Base-by-base conservation (phyloP, 2,888 invertebrate species). In the Xylota segnis region DNA sequence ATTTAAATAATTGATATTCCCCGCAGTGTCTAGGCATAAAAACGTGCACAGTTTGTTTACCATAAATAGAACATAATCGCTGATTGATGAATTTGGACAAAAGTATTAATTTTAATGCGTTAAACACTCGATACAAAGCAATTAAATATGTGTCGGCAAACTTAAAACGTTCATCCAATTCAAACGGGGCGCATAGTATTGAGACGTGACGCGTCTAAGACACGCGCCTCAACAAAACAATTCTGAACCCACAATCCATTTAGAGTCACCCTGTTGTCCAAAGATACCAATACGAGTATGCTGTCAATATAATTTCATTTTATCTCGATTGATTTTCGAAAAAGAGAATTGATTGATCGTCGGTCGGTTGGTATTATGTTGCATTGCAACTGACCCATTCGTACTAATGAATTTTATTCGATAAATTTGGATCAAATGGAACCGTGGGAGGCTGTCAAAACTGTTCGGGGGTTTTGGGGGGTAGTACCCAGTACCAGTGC, bases 31-130 rank as follows among this genome's bases (percentile, higher is more conserved):
- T 23, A 3, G 1, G 23, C 63, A 34, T 9, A 34, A 18, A 54
- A 54, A 16, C 68, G 23, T 16, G 61, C 50, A 37, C 70, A 16
- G 37, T 71, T 78, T 63, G 78, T 52, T 71, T 63, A 47, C 78
- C 71, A 78, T 78, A 71, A 63, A 56, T 37, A 37, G 47, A 9
- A 10, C n/a, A 37, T 56, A 47, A 78, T 63, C 47, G 52, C 18
- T 45, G 63, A 61, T 45, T 56, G 78, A 78, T 78, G 52, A 56
- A 47, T 78, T 70, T 71, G 70, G 78, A 47, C 61, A 70, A 77
- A 70, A 71, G 54, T 63, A 43, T 70, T 70, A 34, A 9, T 56
- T 78, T 78, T 12, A 74, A 2, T 65, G 74, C 58, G 40, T 12
- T 54, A 61, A 68, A 59, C 59, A 74, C 50, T 45, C 14, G 52